These are phyloP conservation scores for Aphidoletes aphidimyza DNA, from an alignment of 2,888 invertebrate species.

Conservation along the genomic window DNA sequence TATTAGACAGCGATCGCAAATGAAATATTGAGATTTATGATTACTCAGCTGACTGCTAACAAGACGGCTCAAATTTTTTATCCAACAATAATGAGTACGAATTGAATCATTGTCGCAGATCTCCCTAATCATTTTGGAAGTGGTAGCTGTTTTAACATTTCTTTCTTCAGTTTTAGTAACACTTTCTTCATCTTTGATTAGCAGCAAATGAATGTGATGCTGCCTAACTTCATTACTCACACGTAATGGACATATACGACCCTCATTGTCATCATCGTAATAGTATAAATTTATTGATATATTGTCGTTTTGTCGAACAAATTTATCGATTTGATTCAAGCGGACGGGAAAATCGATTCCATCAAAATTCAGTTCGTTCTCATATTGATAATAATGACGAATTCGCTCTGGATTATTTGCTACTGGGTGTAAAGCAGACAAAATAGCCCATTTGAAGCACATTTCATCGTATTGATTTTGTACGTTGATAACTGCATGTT, in stretches of 20 bases:
- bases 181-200: neutral
- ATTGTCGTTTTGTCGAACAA: neutral
- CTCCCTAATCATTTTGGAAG: neutral
- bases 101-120: neutral
- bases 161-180: neutral
- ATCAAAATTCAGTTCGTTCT: slow-evolving; percentile 35
- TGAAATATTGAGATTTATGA: neutral
- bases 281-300: slow-evolving; percentile 39
- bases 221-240: neutral
- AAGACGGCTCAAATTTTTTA: slow-evolving; percentile 19
- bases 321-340: slow-evolving; percentile 16
- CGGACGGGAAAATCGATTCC: slow-evolving; percentile 22
- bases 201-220: neutral
- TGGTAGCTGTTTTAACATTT: neutral
- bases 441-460: slow-evolving; percentile 49
- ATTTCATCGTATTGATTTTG: slow-evolving; percentile 20
- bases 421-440: neutral
- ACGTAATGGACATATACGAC: neutral
- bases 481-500: slow-evolving; percentile 30
- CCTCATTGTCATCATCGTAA: neutral
- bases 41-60: neutral
- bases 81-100: slow-evolving; percentile 44
- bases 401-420: neutral
- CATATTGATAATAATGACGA: slow-evolving; percentile 1
- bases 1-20: slow-evolving; percentile 44